Evolutionary conservation across 1,140 invertebrate genomes (phyloP), one percentile per base, ranked within the genome.

Genomic region (Dryas iulia): DNA sequence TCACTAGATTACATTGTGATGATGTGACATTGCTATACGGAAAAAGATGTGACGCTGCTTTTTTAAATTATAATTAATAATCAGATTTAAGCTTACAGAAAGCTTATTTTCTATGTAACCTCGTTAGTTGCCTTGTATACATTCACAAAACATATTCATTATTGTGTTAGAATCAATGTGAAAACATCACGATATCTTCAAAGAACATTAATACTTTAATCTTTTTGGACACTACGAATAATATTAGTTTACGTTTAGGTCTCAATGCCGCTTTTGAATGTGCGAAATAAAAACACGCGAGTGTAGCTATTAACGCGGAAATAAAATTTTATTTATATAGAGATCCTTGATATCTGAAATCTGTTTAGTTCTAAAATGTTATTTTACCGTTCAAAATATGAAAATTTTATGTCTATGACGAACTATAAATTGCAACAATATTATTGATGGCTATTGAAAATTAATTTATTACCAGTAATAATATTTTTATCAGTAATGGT

Each of bases 301-400:
- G 24, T 58, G 47, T 66, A 59, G 56, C n/a, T 57, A 30, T 62
- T 25, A 24, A 62, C 53, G 59, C 35, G 59, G 66, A 69, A 68
- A 58, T 57, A 59, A 67, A 47, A 18, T 58, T 61, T 63, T 69
- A 63, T 69, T 60, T 69, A 69, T 69, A 47, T n/a, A 33, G 14
- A 28, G 10, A 62, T 62, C 66, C 66, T 69, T 69, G 59, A 63
- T 69, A 69, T 33, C 1, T 30, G 54, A 58, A 31, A 57, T 30
- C 14, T 21, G 39, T 47, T 47, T 47, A 47, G 5, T 47, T 47
- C 39, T 47, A 21, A 47, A 47, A 47, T 47, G 18, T 39, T 14
- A 47, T 21, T 47, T 10, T 18, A 39, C 39, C 14, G 21, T 18
- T 47, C 39, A 47, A 47, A 47, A 47, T 47, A 47, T 21, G 8